Conservation (phyloP, 37 sponge, comb jelly and placozoan species). For the Chondrosia reniformis region DNA sequence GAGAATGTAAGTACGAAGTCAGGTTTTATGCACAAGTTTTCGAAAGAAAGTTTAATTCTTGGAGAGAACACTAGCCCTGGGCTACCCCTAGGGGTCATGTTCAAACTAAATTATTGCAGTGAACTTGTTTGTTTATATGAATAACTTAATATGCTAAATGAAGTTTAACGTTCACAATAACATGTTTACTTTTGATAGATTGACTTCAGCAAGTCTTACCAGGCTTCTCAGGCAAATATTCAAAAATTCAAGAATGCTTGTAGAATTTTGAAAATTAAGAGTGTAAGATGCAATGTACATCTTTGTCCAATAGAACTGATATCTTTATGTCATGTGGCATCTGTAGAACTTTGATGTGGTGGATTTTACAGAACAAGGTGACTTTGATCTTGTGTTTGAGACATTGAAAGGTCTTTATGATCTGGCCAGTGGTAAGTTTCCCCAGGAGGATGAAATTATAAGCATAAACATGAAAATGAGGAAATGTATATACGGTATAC, state of each 20-base stretch:
- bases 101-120: no score
- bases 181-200: no score
- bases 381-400: slow-evolving; percentile 46
- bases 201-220: slow-evolving; percentile 32
- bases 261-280: slow-evolving; percentile 49
- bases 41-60: no score
- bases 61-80: no score
- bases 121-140: no score
- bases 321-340: neutral
- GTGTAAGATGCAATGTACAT: slow-evolving; percentile 21
- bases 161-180: no score
- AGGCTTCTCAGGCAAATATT: slow-evolving; percentile 59
- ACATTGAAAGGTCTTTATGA: slow-evolving; percentile 58
- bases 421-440: slow-evolving; percentile 43
- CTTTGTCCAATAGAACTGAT: neutral
- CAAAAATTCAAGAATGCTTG: slow-evolving; percentile 66
- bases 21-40: no score
- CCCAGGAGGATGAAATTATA: neutral
- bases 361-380: slow-evolving; percentile 28
- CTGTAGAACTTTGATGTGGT: slow-evolving; percentile 5
- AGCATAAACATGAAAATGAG: neutral
- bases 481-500: no score
- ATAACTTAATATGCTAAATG: no score
- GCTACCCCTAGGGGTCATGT: no score
- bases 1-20: slow-evolving; percentile 57